These are phyloP conservation scores for Varecia variegata DNA, from an alignment of 2,797 vertebrate genomes.

Conservation along the genomic window DNA sequence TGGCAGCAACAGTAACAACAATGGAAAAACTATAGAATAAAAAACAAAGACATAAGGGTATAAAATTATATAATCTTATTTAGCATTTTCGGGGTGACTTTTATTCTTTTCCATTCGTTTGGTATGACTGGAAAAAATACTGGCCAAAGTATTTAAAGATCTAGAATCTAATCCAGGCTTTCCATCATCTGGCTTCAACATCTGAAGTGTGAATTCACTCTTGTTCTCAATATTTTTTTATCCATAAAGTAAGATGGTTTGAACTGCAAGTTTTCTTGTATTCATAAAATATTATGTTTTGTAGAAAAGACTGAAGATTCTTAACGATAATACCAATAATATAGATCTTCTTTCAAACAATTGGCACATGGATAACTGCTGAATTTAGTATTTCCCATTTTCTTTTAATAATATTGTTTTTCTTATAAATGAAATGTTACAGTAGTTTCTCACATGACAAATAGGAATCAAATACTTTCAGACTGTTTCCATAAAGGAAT, in stretches of 20 bases:
- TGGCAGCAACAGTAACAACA: background rate
- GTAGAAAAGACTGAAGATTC: background rate
- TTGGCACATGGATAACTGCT: background rate
- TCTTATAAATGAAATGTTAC: background rate
- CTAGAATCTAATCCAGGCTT: background rate
- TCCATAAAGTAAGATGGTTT: background rate
- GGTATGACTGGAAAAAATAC: background rate
- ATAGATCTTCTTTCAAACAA: background rate
- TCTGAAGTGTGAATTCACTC: background rate
- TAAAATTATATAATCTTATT: background rate
- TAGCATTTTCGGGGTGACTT: background rate
- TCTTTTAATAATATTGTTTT: background rate
- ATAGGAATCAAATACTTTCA: conserved; percentile 12
- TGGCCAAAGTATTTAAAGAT: background rate
- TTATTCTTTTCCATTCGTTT: background rate
- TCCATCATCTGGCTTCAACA: background rate
- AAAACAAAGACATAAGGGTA: background rate
- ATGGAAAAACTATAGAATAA: background rate
- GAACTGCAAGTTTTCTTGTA: background rate
- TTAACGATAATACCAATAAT: background rate
- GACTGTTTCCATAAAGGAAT: background rate
- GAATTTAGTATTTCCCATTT: background rate
- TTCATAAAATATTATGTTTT: background rate
- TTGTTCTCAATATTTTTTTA: background rate
- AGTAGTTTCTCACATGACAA: background rate